Evolutionary conservation across 1,140 invertebrate species (phyloP), one percentile per base, ranked within the genome.

Genomic region (Zaprionus capensis): DNA sequence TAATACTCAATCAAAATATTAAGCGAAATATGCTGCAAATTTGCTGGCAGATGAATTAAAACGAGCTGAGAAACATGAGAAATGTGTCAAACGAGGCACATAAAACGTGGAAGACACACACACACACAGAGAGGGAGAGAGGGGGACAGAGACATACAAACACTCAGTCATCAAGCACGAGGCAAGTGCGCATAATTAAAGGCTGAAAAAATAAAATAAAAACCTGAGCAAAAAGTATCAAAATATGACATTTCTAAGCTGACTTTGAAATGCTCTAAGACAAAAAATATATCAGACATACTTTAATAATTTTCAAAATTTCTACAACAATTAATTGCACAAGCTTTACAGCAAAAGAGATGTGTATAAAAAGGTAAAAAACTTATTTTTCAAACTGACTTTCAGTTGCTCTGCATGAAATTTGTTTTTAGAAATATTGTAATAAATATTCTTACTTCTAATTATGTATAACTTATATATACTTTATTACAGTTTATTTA

Each of bases 171-270:
- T 56, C 53, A 56, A 56, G 26, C 12, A 55, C 51, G 49, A 26
- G 11, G 28, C 36, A 69, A 53, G 36, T 75, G 53, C 67, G 66
- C 65, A 81, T 85, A 86, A 86, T 86, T 86, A 86, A 86, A 77
- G 76, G 70, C 56, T 20, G 44, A 57, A 65, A 66, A 65, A 55
- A 82, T 53, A 66, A 71, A 66, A 57, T 20, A 59, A 71, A 41
- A 59, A 64, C 34, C 20, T 46, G 53, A 55, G 34, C 26, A 65
- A 70, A 55, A n/a, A 24, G 51, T 12, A 7, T 17, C n/a, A 46
- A 46, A 14, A 3, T 46, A 12, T 17, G 15, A 61, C 0, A 20
- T 36, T 36, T 41, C 7, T 26, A 44, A 14, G 26, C 41, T 62
- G 59, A 49, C 17, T 31, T 20, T 15, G 0, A 6, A 31, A 49